Conservation (phyloP, 2,113 vertebrate genomes). For the Bucco capensis region DNA sequence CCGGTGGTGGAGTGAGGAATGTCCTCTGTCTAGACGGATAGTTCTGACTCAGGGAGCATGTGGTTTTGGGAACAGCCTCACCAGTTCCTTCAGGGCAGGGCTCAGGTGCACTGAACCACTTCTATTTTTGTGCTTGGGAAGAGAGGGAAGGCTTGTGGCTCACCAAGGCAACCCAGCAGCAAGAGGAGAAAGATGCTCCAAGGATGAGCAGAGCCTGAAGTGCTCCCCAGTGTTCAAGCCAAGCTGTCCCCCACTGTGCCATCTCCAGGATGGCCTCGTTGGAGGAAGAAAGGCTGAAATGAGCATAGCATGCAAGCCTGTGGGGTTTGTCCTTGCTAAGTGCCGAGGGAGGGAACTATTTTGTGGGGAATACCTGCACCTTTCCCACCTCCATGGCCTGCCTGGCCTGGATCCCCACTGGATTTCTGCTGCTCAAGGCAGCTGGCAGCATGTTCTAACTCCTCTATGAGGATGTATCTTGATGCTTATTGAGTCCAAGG, state of each 20-base stretch:
- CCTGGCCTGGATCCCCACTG: background rate
- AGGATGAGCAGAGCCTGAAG: too few relatives aligned
- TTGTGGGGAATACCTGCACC: background rate
- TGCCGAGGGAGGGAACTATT: background rate
- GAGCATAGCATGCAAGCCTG: rapidly evolving
- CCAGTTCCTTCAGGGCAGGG: background rate
- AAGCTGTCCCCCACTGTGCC: rapidly evolving
- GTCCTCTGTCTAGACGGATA: conserved; percentile 25
- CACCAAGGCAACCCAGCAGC: background rate
- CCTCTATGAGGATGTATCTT: background rate
- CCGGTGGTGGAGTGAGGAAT: background rate
- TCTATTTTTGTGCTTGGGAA: background rate
- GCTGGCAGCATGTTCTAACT: background rate
- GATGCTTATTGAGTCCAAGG: background rate
- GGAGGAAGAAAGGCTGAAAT: background rate
- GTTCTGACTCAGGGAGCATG: background rate
- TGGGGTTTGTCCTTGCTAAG: background rate
- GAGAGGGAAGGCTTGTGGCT: background rate
- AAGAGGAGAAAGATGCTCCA: background rate
- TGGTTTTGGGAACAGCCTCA: background rate
- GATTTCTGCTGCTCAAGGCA: background rate
- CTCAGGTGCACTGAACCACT: background rate
- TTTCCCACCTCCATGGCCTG: background rate
- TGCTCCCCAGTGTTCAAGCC: rapidly evolving
- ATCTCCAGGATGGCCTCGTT: background rate